Evolutionary conservation across 2,113 vertebrate species (phyloP).

Genomic region (Chrysemys picta): DNA sequence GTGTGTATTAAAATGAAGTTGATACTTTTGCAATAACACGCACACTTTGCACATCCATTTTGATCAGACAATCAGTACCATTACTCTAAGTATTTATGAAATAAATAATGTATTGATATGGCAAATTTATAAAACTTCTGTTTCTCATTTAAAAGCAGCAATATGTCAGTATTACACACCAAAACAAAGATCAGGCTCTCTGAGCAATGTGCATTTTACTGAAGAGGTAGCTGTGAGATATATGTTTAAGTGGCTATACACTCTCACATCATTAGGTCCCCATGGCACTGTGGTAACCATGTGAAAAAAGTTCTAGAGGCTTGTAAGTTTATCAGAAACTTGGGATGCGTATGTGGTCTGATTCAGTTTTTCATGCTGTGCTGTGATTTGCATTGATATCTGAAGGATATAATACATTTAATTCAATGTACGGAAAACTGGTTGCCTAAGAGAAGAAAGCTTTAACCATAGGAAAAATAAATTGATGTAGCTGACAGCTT

Average conservation of each 20-base stretch:
- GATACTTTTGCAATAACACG: slow-evolving; percentile 15
- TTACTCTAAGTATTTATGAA: slow-evolving; percentile 21
- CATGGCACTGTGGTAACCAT: neutral
- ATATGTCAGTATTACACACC: neutral
- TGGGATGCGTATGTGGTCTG: neutral
- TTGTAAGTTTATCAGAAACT: neutral
- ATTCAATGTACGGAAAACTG: neutral
- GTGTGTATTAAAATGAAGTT: neutral
- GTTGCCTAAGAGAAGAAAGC: neutral
- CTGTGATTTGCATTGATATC: neutral
- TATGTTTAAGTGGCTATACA: neutral
- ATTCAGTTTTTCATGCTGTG: neutral
- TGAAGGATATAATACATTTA: neutral
- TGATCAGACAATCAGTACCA: slow-evolving; percentile 30
- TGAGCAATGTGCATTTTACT: neutral
- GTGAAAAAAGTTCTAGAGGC: neutral
- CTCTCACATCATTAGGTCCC: neutral
- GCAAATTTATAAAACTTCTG: slow-evolving; percentile 14
- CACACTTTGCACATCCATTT: slow-evolving; percentile 40
- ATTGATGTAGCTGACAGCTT: neutral
- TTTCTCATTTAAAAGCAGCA: slow-evolving; percentile 33
- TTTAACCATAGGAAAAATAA: neutral
- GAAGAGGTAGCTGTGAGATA: neutral
- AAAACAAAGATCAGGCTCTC: neutral
- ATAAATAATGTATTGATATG: slow-evolving; percentile 48